phyloP scores from a whole-genome alignment of 2,113 vertebrate genomes.

The Holacanthus passer region DNA sequence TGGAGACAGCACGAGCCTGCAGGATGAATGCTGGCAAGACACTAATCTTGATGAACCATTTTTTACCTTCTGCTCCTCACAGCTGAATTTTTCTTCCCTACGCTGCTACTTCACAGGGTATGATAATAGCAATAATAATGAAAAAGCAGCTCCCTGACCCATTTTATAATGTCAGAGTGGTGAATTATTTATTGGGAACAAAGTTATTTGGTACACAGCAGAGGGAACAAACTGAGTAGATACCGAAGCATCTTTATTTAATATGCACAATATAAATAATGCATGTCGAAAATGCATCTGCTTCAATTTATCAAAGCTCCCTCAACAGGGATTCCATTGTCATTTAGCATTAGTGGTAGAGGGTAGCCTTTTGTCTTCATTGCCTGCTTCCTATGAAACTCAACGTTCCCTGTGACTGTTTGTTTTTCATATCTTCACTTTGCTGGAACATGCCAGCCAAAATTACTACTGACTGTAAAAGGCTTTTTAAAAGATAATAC shows the following conservation, averaged over 20 bases:
- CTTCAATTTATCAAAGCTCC: constrained; percentile 81
- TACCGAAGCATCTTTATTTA: constrained; percentile 81
- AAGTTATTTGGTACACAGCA: constrained; percentile 86
- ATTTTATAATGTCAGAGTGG: constrained; percentile 81
- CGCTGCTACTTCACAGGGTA: constrained; percentile 64
- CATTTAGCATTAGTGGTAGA: constrained; percentile 74
- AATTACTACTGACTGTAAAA: constrained; percentile 66
- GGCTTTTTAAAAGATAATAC: constrained; percentile 67
- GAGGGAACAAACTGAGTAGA: constrained; percentile 80
- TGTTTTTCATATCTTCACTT: constrained; percentile 72
- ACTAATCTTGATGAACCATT: constrained; percentile 53
- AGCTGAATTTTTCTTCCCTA: constrained; percentile 54
- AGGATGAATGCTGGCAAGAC: constrained; percentile 54
- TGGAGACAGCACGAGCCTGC: constrained; percentile 47
- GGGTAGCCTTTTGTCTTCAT: constrained; percentile 72
- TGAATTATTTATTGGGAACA: constrained; percentile 86
- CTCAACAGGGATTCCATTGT: constrained; percentile 73
- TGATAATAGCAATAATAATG: constrained; percentile 81
- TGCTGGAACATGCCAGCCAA: constrained; percentile 63
- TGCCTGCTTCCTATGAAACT: constrained; percentile 69
- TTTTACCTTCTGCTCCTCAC: constrained; percentile 41
- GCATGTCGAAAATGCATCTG: constrained; percentile 80
- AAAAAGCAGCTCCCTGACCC: constrained; percentile 80
- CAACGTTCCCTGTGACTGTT: constrained; percentile 60
- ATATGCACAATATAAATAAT: constrained; percentile 85